Evolutionary conservation across 2,888 invertebrate species (phyloP), one percentile per base, ranked within the genome.

Genomic region (Acrocyrtus sp.): DNA sequence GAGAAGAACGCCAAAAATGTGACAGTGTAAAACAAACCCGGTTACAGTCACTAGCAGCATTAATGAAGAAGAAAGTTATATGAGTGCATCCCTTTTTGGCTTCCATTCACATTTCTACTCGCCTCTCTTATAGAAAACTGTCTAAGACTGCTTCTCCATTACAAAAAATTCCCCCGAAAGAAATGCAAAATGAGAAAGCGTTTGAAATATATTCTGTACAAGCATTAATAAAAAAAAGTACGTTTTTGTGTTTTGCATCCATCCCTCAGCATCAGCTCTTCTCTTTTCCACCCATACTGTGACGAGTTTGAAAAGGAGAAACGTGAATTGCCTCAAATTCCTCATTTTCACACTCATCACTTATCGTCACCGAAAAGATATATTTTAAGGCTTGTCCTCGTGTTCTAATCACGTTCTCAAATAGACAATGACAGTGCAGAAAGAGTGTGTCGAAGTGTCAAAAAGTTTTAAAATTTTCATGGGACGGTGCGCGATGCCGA

Each of bases 361-460:
- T 34, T 69, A 45, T 47, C 68, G 39, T 34, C 22, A n/a, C 27
- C n/a, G 34, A 22, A 12, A 5, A 57, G 27, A 47, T 61, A 54
- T 22, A 53, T 54, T 34, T 54, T 69, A 61, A 69, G 68, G 68
- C 60, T 61, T 54, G 61, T 69, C 61, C 68, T 54, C 68, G 60
- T 61, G 68, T 54, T 69, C 68, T 61, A 69, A 69, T 69, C 68
- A 69, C 68, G 61, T 69, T 69, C 68, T 69, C 68, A 69, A 69
- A 60, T 69, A 34, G 47, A 69, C 68, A 45, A 47, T 17, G 58
- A 69, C 60, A 34, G 54, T 54, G 54, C 26, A 54, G 60, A n/a
- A n/a, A n/a, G n/a, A n/a, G 54, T 60, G 60, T 69, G 68, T 69
- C 68, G 61, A 69, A 61, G 68, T 69, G 68, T 61, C 68, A 69